Evolutionary conservation across 2,113 vertebrate species (phyloP).

Genomic region (Lasiurus cinereus): DNA sequence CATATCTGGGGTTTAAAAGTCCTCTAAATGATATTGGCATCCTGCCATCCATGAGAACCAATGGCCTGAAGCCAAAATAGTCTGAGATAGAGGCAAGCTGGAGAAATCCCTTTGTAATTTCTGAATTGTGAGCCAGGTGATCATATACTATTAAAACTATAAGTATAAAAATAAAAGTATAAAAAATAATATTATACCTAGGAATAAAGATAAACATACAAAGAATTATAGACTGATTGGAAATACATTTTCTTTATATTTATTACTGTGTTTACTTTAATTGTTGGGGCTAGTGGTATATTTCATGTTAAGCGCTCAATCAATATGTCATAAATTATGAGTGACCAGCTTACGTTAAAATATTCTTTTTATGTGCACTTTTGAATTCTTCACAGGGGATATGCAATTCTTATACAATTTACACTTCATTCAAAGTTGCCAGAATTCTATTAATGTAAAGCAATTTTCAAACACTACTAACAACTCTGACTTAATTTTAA

Average conservation of each 20-base stretch:
- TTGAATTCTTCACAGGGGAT: not conserved
- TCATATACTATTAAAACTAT: not conserved
- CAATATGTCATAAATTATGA: not conserved
- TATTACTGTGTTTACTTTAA: constrained; percentile 41
- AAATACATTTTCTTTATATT: not conserved
- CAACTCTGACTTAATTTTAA: constrained; percentile 74
- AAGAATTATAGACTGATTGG: not conserved
- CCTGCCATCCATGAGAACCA: not conserved
- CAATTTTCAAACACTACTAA: constrained; percentile 64
- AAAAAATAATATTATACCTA: not conserved
- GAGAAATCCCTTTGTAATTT: not conserved
- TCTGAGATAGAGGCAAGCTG: not conserved
- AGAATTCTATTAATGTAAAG: constrained; percentile 67
- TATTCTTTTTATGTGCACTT: not conserved
- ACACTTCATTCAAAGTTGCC: constrained; percentile 53
- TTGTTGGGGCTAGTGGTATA: not conserved
- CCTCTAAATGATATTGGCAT: not conserved
- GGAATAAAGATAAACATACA: not conserved
- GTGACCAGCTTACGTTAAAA: not conserved
- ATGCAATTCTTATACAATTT: constrained; percentile 64
- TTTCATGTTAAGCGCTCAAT: not conserved
- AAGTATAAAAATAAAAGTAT: not conserved
- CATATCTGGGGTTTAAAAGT: not conserved
- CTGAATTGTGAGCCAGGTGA: not conserved
- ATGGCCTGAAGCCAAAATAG: not conserved